Evolutionary conservation across 2,797 vertebrate genomes (phyloP).

Genomic region (Tenualosa thibaudeaui): DNA sequence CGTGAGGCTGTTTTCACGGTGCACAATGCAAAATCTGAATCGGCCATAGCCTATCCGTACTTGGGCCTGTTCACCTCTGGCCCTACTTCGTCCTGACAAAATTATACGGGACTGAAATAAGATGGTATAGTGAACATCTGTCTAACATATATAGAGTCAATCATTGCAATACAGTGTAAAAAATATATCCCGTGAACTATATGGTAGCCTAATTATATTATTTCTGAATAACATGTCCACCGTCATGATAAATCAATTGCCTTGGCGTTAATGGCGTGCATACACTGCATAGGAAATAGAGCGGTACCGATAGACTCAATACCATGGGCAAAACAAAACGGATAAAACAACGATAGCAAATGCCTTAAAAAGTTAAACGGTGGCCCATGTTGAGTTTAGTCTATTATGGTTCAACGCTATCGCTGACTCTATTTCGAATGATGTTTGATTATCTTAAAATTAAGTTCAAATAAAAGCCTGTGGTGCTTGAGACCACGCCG

Average conservation of each 20-base stretch:
- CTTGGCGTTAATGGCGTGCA: not conserved
- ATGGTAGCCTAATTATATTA: not conserved
- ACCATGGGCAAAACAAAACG: not conserved
- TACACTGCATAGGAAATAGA: not conserved
- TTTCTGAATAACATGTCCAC: constrained; percentile 17
- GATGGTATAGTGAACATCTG: not conserved
- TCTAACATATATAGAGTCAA: not conserved
- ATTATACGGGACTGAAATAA: not conserved
- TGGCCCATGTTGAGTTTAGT: not conserved
- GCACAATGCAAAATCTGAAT: not conserved
- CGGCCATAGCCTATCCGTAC: not conserved
- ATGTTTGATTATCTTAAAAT: not conserved
- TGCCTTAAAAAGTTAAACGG: not conserved
- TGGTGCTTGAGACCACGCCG: not conserved
- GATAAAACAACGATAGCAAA: not conserved
- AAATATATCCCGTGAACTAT: not conserved
- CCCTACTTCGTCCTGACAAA: not conserved
- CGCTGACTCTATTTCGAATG: not conserved
- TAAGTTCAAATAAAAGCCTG: not conserved
- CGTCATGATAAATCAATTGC: constrained; percentile 18
- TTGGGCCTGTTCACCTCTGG: constrained; percentile 17
- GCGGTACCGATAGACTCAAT: not conserved
- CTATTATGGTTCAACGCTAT: not conserved
- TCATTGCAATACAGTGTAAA: not conserved
- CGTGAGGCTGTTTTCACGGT: not conserved